Evolutionary conservation across 2,797 vertebrate species (phyloP), one percentile per base, ranked within the genome.

Genomic region (Chaetophractus vellerosus): DNA sequence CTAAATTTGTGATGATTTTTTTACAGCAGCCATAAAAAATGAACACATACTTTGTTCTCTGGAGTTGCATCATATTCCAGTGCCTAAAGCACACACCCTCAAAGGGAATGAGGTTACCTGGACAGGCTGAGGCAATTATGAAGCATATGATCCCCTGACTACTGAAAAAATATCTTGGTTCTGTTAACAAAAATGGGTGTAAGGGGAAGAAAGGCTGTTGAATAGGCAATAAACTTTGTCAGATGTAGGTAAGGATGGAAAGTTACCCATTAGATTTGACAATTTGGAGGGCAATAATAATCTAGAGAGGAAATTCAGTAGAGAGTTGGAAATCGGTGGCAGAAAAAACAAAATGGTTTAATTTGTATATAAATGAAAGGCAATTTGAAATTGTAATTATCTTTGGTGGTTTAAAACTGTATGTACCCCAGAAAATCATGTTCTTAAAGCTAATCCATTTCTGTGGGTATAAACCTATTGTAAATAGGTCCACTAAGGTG

Each of bases 261-360:
- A 78, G 52, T 1, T 59, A 64, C 31, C n/a, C 15, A 64, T 28
- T 64, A 74, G 4, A n/a, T 87, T 68, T 87, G 64, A 83, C 6
- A 31, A 33, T 74, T 48, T 61, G 9, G 28, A 72, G 45, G 12
- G 15, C 24, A 82, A 8, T 59, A 52, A 24, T 69, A 21, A 61
- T 64, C 12, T 45, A 88, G 28, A 93, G 41, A 82, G n/a, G 18
- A 86, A 86, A 52, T 88, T 75, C 9, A 28, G 59, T 28, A 12
- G 52, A 9, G 4, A 48, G 4, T 41, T 57, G 24, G 61, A 82
- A 91, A 26, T 52, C 33, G 36, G 10, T 61, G 36, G 6, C 16
- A 69, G 69, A 66, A 61, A 82, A 82, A 88, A 61, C 5, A 74
- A 76, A 71, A 93, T 48, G 11, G 68, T 71, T 26, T 59, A 90